Conservation (phyloP, 1,140 invertebrate species). For the Neelides sp. region DNA sequence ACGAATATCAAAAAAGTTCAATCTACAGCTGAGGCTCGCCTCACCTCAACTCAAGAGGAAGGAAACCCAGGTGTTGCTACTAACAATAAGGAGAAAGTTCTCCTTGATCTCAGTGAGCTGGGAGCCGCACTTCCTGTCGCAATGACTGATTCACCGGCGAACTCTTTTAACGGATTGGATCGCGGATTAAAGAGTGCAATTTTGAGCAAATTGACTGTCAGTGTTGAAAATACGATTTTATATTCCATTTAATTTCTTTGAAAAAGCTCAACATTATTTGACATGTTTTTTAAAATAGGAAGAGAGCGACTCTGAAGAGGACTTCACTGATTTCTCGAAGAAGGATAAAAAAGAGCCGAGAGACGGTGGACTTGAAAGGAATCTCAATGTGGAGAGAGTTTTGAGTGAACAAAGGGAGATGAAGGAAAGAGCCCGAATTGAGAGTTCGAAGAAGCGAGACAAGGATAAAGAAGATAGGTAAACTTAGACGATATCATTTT, state of each 20-base stretch:
- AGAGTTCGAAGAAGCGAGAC: conserved; percentile 69
- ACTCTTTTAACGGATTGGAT: too few species aligned
- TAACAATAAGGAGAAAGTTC: too few species aligned
- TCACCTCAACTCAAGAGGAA: too few species aligned
- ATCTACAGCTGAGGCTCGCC: too few species aligned
- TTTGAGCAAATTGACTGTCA: neutral
- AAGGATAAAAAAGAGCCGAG: conserved; percentile 19
- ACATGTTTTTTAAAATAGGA: conserved; percentile 32
- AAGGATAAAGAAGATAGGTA: conserved; percentile 78
- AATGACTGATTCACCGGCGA: too few species aligned
- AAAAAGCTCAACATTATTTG: conserved; percentile 30
- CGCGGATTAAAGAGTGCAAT: neutral
- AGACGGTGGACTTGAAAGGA: conserved; percentile 48
- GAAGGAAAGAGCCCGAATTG: conserved; percentile 58
- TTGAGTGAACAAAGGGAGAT: conserved; percentile 58
- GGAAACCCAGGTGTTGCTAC: too few species aligned
- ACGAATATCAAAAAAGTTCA: too few species aligned
- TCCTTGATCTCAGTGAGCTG: too few species aligned
- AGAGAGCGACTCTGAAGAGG: conserved; percentile 30
- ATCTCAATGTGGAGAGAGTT: conserved; percentile 62
- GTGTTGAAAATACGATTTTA: neutral
- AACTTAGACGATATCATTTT: conserved; percentile 1
- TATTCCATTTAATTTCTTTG: neutral
- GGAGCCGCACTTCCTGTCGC: too few species aligned
- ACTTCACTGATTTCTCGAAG: neutral